Conservation (phyloP, 2,888 invertebrate species). For the Timema podura region DNA sequence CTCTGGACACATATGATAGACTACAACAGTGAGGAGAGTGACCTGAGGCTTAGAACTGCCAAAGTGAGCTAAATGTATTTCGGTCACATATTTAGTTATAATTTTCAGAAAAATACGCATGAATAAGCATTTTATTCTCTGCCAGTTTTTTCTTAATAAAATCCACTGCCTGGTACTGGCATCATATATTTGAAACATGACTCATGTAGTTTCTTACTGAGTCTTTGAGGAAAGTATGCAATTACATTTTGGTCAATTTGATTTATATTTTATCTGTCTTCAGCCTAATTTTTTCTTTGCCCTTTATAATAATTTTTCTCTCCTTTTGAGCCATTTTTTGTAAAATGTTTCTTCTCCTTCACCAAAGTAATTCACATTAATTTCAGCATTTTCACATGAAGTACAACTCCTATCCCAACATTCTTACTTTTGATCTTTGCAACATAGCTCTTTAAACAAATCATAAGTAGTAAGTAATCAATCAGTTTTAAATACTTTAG, state of each 20-base stretch:
- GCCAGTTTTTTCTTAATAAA: background rate
- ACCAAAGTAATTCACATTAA: conserved; percentile 2
- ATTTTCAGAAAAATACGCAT: background rate
- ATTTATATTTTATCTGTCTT: conserved; percentile 2
- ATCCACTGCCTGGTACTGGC: background rate
- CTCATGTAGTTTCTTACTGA: background rate
- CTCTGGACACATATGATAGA: background rate
- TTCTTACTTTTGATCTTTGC: conserved; percentile 9
- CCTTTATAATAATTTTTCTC: background rate
- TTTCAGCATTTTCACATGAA: conserved; percentile 3
- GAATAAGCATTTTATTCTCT: background rate
- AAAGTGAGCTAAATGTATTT: conserved; percentile 8
- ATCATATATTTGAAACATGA: background rate
- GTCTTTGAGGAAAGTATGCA: background rate
- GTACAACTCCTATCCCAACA: background rate
- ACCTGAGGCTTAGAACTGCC: background rate
- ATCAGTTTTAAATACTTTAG: conserved; percentile 6
- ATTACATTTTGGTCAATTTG: conserved; percentile 1
- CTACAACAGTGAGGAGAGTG: conserved; percentile 5
- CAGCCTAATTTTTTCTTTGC: background rate
- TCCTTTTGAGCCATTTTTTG: background rate
- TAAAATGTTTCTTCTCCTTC: background rate
- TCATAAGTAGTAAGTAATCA: background rate
- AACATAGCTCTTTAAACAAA: background rate
- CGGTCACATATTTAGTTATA: background rate